Evolutionary conservation across 2,113 vertebrate species (phyloP).

Genomic region (Gavia stellata): DNA sequence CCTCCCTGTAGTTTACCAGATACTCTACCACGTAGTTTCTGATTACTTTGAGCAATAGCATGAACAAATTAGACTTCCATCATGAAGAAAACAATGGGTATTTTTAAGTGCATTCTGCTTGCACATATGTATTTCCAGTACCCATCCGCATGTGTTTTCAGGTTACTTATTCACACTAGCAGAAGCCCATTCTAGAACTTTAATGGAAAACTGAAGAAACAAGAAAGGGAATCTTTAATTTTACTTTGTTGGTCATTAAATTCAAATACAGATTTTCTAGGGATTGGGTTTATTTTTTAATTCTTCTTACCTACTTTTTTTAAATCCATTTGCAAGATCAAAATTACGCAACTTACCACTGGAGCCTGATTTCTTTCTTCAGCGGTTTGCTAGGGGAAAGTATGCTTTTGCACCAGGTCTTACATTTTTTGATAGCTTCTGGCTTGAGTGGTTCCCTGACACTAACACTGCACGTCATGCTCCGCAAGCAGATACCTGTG

Average conservation of each 20-base stretch:
- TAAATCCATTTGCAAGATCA: not conserved
- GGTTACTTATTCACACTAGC: not conserved
- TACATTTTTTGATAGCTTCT: not conserved
- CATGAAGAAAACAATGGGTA: not conserved
- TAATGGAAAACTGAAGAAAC: not conserved
- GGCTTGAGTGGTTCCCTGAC: not conserved
- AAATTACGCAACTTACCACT: not conserved
- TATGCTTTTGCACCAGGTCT: not conserved
- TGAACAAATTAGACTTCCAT: not conserved
- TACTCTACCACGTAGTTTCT: not conserved
- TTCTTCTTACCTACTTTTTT: not conserved
- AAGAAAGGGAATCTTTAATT: not conserved
- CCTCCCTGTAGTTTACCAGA: not conserved
- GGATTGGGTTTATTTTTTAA: not conserved
- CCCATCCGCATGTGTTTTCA: not conserved
- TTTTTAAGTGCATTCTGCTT: not conserved
- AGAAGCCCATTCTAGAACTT: not conserved
- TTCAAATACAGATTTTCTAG: not conserved
- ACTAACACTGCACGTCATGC: accelerated
- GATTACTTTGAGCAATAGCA: not conserved
- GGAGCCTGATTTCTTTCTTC: not conserved
- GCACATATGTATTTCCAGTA: accelerated
- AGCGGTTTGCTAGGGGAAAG: not conserved
- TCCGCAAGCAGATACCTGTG: not conserved
- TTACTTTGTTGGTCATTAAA: not conserved